Percentiles rank a stretch among this genome's conserved stretches.
These are phyloP conservation scores for Turdus rufiventris DNA, from an alignment of 2,113 vertebrate genomes.

Conservation along the genomic window DNA sequence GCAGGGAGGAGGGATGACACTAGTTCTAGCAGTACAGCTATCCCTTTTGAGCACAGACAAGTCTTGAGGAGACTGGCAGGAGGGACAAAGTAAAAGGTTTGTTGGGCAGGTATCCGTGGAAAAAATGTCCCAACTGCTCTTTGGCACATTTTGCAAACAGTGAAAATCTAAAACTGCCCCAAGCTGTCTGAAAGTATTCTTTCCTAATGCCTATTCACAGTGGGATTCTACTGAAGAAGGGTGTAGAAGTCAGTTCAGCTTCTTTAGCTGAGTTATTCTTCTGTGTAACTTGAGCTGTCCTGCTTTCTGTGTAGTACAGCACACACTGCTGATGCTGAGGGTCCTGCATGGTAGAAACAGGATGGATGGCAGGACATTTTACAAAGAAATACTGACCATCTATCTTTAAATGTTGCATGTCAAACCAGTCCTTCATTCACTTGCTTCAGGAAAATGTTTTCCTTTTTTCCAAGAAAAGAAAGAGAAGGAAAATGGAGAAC, in stretches of 20 bases:
- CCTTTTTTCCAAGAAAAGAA: background rate
- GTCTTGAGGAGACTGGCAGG: background rate
- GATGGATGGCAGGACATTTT: background rate
- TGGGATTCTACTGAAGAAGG: background rate
- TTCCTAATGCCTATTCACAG: background rate
- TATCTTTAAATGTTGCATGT: background rate
- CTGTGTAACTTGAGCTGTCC: background rate
- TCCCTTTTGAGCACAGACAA: background rate
- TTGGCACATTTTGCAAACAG: background rate
- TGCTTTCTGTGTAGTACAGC: background rate
- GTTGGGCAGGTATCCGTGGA: background rate
- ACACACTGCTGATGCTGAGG: background rate
- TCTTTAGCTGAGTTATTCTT: background rate
- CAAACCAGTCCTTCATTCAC: background rate
- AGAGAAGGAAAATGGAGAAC: background rate
- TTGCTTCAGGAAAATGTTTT: background rate
- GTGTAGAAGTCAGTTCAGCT: background rate
- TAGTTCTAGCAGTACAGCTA: background rate
- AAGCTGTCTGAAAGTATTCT: rapidly evolving
- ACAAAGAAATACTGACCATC: background rate
- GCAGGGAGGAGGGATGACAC: background rate
- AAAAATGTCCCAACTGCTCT: background rate
- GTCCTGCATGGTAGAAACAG: background rate
- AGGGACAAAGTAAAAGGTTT: background rate
- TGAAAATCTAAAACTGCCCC: background rate